phyloP scores from a whole-genome alignment of 2,888 invertebrate species.

The Hemicrepidius hirtus region DNA sequence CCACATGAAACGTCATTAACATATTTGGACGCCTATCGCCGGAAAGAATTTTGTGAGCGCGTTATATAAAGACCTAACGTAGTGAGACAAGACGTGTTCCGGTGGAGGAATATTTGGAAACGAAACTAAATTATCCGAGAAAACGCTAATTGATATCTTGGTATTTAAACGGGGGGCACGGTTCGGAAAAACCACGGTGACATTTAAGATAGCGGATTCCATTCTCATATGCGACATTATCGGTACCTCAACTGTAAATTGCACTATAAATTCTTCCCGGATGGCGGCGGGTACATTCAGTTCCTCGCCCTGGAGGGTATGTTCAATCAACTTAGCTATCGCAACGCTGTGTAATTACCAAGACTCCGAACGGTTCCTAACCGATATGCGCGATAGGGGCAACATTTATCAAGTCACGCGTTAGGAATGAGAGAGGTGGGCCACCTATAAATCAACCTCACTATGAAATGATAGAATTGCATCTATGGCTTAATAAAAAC shows the following conservation, averaged over 20 bases:
- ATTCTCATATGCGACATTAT: constrained; percentile 59
- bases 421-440: constrained; percentile 57
- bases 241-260: constrained; percentile 61
- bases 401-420: constrained; percentile 58
- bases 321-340: constrained; percentile 65
- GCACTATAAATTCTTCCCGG: constrained; percentile 61
- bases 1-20: constrained; percentile 25
- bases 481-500: constrained; percentile 28
- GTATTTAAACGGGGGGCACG: constrained; percentile 36
- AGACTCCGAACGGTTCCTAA: constrained; percentile 57
- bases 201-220: constrained; percentile 52
- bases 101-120: neutral
- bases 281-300: constrained; percentile 58
- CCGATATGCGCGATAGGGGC: constrained; percentile 56
- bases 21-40: constrained; percentile 27
- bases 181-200: constrained; percentile 48
- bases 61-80: constrained; percentile 11
- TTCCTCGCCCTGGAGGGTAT: constrained; percentile 63
- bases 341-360: constrained; percentile 65
- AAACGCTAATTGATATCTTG: constrained; percentile 48
- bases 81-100: neutral
- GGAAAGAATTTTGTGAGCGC: constrained; percentile 17
- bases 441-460: constrained; percentile 54
- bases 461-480: constrained; percentile 46
- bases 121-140: constrained; percentile 36